Evolutionary conservation across 2,888 invertebrate genomes (phyloP).

Genomic region (Oligia latruncula): DNA sequence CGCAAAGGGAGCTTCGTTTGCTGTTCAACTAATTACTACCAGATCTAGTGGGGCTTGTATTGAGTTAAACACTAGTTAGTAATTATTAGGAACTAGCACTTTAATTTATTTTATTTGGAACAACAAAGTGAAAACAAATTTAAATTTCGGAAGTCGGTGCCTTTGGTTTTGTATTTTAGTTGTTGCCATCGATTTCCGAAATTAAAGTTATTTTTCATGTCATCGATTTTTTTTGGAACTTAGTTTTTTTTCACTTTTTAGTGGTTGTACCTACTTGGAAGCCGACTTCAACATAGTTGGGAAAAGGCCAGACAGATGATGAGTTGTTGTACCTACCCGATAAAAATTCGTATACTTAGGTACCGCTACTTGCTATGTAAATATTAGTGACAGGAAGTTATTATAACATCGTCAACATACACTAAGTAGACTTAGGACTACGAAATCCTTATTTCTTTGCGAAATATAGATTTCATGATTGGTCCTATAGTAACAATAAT

Average conservation of each 20-base stretch:
- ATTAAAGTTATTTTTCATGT: not conserved
- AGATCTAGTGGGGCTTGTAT: not conserved
- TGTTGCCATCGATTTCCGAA: not conserved
- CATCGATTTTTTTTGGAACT: no score
- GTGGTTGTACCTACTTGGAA: not conserved
- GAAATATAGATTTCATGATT: not conserved
- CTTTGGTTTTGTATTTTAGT: not conserved
- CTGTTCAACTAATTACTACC: conserved; percentile 38
- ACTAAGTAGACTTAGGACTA: not conserved
- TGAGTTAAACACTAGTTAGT: not conserved
- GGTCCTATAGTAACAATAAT: not conserved
- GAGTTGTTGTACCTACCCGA: no score
- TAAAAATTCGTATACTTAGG: not conserved
- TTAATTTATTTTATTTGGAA: not conserved
- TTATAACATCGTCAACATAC: no score
- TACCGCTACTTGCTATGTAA: not conserved
- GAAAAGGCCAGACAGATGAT: no score
- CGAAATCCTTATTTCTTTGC: not conserved
- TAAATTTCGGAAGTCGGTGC: not conserved
- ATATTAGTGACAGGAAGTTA: not conserved
- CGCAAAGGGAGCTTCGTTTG: conserved; percentile 41
- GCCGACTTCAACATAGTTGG: no score
- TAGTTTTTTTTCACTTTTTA: not conserved
- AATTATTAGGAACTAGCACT: not conserved
- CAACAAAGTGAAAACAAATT: no score